A percentile compares a stretch with the other conserved stretches of the same genome.
phyloP scores from a whole-genome alignment of 2,113 vertebrate genomes.

The Isichthys henryi region DNA sequence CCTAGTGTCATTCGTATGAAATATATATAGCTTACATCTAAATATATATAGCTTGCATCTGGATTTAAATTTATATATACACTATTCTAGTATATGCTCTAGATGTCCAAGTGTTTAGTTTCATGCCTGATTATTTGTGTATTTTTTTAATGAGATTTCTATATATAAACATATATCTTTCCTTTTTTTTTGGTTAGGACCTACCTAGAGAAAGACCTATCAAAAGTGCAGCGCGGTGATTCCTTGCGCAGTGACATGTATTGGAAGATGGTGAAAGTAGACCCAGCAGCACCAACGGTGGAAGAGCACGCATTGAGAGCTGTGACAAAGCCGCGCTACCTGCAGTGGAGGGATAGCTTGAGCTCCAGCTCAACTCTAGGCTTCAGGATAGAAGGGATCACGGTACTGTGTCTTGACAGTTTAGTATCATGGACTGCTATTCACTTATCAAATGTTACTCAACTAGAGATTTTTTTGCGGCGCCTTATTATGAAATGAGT shows the following conservation, averaged over 20 bases:
- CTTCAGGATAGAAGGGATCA: conserved; percentile 67
- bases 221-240: conserved; percentile 44
- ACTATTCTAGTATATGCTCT: not conserved
- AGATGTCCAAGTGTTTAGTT: not conserved
- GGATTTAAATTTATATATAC: not conserved
- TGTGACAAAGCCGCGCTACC: conserved; percentile 67
- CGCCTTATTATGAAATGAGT: not conserved
- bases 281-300: conserved; percentile 52
- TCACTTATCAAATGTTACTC: not conserved
- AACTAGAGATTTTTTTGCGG: not conserved
- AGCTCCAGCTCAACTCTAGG: conserved; percentile 64
- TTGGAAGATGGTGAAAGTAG: conserved; percentile 66
- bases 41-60: not conserved
- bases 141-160: not conserved
- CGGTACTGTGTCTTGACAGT: conserved; percentile 45
- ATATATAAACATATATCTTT: not conserved
- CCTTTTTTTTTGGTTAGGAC: conserved; percentile 47
- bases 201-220: conserved; percentile 66
- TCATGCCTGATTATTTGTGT: not conserved
- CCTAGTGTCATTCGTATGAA: not conserved
- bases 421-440: not conserved
- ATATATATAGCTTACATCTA: not conserved
- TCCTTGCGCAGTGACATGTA: conserved; percentile 62
- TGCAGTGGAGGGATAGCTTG: conserved; percentile 67
- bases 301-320: conserved; percentile 58